A percentile compares a stretch with the other conserved stretches of the same genome.
phyloP scores from a whole-genome alignment of 1,140 invertebrate genomes.

The Meloidogyne chitwoodi region DNA sequence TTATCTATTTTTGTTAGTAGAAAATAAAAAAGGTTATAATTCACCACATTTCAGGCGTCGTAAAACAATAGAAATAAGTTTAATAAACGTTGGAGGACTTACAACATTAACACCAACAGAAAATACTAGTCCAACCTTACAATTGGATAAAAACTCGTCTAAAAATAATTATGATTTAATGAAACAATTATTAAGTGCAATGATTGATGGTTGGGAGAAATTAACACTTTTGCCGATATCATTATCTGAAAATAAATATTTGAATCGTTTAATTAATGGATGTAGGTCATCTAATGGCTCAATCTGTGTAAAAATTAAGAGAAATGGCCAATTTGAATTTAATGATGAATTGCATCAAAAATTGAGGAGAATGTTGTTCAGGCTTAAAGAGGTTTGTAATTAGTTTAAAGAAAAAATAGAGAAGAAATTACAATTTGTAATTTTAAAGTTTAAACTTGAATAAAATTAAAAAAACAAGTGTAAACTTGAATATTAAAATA shows the following conservation, averaged over 20 bases:
- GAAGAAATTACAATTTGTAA: not conserved
- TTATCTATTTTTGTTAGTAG: too few relatives aligned
- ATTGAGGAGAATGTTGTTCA: slow-evolving; percentile 1
- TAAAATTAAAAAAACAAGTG: too few relatives aligned
- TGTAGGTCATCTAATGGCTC: not conserved
- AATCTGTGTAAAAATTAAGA: slow-evolving; percentile 17
- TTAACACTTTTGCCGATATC: slow-evolving; percentile 21
- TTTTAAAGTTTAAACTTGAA: not conserved
- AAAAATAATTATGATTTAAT: not conserved
- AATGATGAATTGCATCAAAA: slow-evolving; percentile 19
- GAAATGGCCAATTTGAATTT: slow-evolving; percentile 32
- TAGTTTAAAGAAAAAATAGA: too few relatives aligned
- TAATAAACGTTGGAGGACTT: slow-evolving; percentile 1
- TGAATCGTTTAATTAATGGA: slow-evolving; percentile 13
- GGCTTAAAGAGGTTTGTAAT: slow-evolving; percentile 9
- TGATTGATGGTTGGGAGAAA: slow-evolving; percentile 25
- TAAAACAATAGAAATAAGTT: slow-evolving; percentile 23
- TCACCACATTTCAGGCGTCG: slow-evolving; percentile 20
- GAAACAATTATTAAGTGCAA: slow-evolving; percentile 23
- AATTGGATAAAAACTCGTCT: not conserved
- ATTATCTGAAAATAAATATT: not conserved
- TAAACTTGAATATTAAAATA: too few relatives aligned
- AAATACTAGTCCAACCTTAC: not conserved
- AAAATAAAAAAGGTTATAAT: not conserved
- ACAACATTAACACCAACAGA: not conserved